Conservation (phyloP, 2,888 invertebrate species). For the Cremastobaeus sp. region DNA sequence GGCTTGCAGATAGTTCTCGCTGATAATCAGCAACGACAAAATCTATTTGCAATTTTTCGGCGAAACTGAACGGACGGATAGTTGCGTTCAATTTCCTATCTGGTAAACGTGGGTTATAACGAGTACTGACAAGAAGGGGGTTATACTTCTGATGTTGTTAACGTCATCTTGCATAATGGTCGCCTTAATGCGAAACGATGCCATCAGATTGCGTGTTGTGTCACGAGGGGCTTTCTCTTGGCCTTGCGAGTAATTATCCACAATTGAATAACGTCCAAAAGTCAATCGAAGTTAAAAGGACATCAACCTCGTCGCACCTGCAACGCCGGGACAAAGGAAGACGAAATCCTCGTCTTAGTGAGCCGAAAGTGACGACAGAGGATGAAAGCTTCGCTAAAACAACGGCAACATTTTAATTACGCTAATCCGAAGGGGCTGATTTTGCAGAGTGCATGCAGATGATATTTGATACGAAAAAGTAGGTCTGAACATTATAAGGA, state of each 20-base stretch:
- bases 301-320: conserved; percentile 20
- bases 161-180: conserved; percentile 63
- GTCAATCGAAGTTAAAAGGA: conserved; percentile 37
- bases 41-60: neutral
- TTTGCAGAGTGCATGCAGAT: conserved; percentile 10
- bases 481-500: conserved; percentile 31
- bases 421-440: too few relatives aligned
- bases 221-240: conserved; percentile 40
- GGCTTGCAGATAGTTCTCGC: too few relatives aligned
- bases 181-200: conserved; percentile 62
- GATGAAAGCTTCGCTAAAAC: too few relatives aligned
- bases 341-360: too few relatives aligned
- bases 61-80: conserved; percentile 3
- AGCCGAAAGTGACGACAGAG: too few relatives aligned
- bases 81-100: conserved; percentile 29
- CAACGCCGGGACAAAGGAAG: too few relatives aligned
- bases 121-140: conserved; percentile 43
- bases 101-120: conserved; percentile 37
- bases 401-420: too few relatives aligned
- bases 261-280: conserved; percentile 35
- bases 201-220: conserved; percentile 53
- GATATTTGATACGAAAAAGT: conserved; percentile 31
- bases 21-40: neutral
- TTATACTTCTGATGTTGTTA: conserved; percentile 58
- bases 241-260: conserved; percentile 47